Base-by-base conservation (phyloP, 37 sponge, comb jelly and placozoan genomes). In the Ianthella basta region DNA sequence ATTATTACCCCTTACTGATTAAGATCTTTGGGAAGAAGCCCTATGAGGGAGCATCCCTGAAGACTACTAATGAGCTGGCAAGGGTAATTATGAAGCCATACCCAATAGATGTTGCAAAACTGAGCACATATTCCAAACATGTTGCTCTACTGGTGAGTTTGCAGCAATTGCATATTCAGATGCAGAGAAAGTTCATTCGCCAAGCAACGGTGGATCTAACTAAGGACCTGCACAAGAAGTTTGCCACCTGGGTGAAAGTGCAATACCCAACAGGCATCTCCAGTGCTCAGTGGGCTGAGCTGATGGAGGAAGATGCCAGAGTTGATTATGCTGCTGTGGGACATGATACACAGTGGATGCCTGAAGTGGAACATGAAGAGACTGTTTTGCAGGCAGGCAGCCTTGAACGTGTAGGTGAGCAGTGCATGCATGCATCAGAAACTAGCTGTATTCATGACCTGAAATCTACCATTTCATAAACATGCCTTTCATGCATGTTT, bases 111-210 rank as follows among this genome's bases (percentile, higher is more conserved):
- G 3, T 27, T 6, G 8, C 5, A 2, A 20, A 70, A 2, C 2
- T 70, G 33, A 33, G 4, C 4, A 33, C 36, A 30, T 70, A 70
- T 10, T 6, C 10, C 32, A 70, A 12, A 34, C 72, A 70, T 70
- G 72, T 70, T 29, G 72, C 72, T 34, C 37, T 70, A 34, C 32
- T 70, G 72, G 72, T 70, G 12, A 70, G 72, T 16, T 24, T 66
- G 23, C 15, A 57, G 18, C 15, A 20, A 57, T 18, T 20, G 15
- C 18, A 57, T 20, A 57, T 57, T 15, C 18, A 57, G 59, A 33
- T 70, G 15, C 29, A 70, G 72, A 70, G 72, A 33, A 70, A 70
- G 37, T 70, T 70, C 37, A 70, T 70, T 27, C 33, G 36, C 2
- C 34, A 70, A 10, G 15, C 72, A 5, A 34, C 72, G 5, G 8